Conservation (phyloP, 2,888 invertebrate species). For the Aphodius granarius region DNA sequence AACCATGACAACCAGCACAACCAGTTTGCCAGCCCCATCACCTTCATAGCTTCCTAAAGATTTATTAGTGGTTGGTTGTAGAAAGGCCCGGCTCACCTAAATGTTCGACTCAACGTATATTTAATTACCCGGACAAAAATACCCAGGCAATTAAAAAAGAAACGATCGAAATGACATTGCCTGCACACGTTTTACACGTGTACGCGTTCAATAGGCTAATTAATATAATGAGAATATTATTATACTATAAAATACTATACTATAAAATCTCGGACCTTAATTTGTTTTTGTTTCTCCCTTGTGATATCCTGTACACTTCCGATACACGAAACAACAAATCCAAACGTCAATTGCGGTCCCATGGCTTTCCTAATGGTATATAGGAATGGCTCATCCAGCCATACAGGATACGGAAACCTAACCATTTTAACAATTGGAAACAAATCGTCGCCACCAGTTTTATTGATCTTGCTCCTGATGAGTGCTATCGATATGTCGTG, state of each 20-base stretch:
- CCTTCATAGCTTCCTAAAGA: background rate
- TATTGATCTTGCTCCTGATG: constrained; percentile 14
- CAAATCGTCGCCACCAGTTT: constrained; percentile 13
- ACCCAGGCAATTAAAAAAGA: no score
- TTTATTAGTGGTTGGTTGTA: background rate
- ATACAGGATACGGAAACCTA: constrained; percentile 76
- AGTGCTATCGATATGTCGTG: constrained; percentile 48
- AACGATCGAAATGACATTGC: no score
- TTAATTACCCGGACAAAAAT: no score
- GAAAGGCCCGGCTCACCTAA: no score
- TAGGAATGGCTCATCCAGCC: constrained; percentile 67
- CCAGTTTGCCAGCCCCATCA: background rate
- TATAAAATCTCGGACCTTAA: background rate
- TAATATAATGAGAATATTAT: no score
- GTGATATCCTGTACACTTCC: constrained; percentile 2
- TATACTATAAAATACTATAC: no score
- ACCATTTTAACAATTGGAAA: constrained; percentile 56
- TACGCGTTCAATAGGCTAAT: no score
- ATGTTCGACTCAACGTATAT: no score
- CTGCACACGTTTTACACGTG: no score
- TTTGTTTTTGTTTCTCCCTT: background rate
- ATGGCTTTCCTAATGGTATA: constrained; percentile 67
- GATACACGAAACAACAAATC: constrained; percentile 72
- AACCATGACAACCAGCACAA: constrained; percentile 69
- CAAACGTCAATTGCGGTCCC: constrained; percentile 77